Percentiles rank a stretch among this genome's conserved stretches.
Conservation (phyloP, 2,797 vertebrate species). For the Thamnophis elegans region DNA sequence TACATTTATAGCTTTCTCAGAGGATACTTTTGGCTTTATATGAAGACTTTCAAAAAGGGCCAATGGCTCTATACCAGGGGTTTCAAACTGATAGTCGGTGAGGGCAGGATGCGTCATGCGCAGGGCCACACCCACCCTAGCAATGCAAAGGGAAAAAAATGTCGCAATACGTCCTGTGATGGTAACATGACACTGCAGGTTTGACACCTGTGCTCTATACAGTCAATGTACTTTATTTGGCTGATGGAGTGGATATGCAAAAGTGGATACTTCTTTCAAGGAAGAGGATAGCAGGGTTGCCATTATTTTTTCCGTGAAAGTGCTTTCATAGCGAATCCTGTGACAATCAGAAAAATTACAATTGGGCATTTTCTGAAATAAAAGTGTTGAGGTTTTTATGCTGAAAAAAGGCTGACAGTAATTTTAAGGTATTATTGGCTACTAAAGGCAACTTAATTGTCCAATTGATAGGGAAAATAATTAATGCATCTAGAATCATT, state of each 20-base stretch:
- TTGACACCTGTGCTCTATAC: neutral
- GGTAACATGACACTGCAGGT: too few relatives aligned
- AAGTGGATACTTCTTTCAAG: neutral
- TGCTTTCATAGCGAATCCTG: neutral
- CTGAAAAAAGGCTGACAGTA: neutral
- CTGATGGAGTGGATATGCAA: neutral
- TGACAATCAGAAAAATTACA: neutral
- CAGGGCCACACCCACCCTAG: too few relatives aligned
- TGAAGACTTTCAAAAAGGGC: neutral
- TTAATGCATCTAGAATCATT: neutral
- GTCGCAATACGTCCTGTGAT: too few relatives aligned
- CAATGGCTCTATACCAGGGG: neutral
- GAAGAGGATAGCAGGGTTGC: neutral
- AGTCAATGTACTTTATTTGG: neutral
- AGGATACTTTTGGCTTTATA: neutral
- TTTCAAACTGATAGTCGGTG: too few relatives aligned
- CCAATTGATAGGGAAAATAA: neutral
- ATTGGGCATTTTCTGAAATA: neutral
- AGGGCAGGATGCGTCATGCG: too few relatives aligned
- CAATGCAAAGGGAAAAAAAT: too few relatives aligned
- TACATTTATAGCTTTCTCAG: neutral
- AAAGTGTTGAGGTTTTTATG: neutral
- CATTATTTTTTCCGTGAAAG: neutral
- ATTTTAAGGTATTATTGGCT: neutral
- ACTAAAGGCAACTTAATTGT: neutral